phyloP scores from a whole-genome alignment of 2,888 invertebrate genomes.

The Nymphalis polychloros region DNA sequence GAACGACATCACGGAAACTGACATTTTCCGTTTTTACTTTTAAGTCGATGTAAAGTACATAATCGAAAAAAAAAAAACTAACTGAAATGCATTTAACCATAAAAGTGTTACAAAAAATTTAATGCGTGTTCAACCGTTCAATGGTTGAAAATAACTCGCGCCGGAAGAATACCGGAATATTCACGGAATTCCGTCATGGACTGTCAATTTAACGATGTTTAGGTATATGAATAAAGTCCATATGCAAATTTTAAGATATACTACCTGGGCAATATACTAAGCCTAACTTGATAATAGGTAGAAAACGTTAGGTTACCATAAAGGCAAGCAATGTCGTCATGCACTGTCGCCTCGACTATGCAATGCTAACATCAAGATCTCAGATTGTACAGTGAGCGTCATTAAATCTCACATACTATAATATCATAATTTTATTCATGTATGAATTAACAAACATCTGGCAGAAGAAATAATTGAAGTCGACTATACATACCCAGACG shows the following conservation, averaged over 20 bases:
- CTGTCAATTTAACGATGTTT: conserved; percentile 16
- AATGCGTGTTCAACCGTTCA: conserved; percentile 16
- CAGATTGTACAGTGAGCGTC: background rate
- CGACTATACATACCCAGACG: conserved; percentile 5
- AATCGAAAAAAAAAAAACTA: background rate
- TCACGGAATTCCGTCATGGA: conserved; percentile 26
- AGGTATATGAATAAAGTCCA: background rate
- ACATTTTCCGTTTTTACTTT: background rate
- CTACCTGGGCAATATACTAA: background rate
- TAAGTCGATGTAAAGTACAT: background rate
- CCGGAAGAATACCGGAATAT: background rate
- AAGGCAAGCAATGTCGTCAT: conserved; percentile 60
- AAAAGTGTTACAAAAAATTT: conserved; percentile 7
- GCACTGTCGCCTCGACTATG: conserved; percentile 46
- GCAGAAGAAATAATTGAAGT: background rate
- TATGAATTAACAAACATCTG: background rate
- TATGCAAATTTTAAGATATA: background rate
- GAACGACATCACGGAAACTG: background rate
- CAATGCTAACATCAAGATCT: background rate
- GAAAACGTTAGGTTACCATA: conserved; percentile 56
- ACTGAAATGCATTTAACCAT: conserved; percentile 6
- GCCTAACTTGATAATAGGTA: conserved; percentile 1
- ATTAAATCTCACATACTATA: background rate
- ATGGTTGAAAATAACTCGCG: conserved; percentile 4
- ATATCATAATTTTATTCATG: background rate